phyloP scores from a whole-genome alignment of 2,113 vertebrate genomes.

The Desmodus rotundus region DNA sequence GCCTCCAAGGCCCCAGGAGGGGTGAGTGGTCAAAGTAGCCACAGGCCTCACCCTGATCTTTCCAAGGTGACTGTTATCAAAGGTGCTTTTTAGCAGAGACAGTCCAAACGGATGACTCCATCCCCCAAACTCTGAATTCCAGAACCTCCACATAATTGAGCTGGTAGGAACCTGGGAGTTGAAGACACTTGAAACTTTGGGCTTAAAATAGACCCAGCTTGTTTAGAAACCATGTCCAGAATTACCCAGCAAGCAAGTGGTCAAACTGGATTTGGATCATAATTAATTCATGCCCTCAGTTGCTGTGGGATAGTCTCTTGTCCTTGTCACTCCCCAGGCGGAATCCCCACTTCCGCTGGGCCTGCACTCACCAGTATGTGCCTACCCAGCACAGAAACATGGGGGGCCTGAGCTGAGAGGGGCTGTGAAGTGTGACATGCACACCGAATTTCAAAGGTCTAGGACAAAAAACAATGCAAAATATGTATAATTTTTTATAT shows the following conservation, averaged over 20 bases:
- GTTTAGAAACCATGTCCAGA: not conserved
- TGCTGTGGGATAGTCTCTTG: not conserved
- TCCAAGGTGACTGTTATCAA: not conserved
- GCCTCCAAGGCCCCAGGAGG: not conserved
- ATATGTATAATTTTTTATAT: not conserved
- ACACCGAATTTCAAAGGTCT: not conserved
- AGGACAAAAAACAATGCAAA: not conserved
- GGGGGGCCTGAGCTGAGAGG: not conserved
- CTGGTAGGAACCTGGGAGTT: not conserved
- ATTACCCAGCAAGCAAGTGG: not conserved
- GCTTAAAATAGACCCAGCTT: not conserved
- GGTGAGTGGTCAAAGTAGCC: rapidly evolving
- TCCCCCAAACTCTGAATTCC: not conserved
- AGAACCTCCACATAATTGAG: not conserved
- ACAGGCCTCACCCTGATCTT: not conserved
- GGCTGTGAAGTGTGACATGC: not conserved
- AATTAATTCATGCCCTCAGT: not conserved
- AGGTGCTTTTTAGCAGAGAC: not conserved
- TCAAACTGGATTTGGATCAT: not conserved
- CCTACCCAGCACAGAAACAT: not conserved
- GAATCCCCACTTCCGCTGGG: not conserved
- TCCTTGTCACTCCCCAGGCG: not conserved
- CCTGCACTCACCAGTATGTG: no score
- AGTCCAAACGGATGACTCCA: not conserved
- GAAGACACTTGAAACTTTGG: not conserved